phyloP scores from a whole-genome alignment of 2,113 vertebrate genomes.

The Gorsachius goisagi region DNA sequence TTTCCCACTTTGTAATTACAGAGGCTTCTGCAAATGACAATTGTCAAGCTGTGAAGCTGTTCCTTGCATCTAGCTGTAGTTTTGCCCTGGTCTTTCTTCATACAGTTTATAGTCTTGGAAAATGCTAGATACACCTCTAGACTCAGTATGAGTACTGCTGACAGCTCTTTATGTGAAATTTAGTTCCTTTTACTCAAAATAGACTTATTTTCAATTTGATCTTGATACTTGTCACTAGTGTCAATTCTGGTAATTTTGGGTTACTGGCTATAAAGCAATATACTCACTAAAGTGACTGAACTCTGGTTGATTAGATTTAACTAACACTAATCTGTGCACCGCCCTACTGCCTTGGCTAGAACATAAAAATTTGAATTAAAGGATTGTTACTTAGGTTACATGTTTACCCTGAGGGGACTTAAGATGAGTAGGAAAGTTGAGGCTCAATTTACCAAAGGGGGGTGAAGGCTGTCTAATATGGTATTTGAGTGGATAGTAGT shows the following conservation, averaged over 20 bases:
- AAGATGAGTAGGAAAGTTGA: background rate
- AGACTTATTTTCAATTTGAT: background rate
- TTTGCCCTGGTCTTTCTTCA: background rate
- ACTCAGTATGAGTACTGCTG: background rate
- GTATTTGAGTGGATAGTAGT: background rate
- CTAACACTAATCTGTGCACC: background rate
- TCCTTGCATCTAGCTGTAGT: background rate
- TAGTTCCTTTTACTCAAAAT: background rate
- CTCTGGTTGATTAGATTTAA: background rate
- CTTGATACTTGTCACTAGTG: background rate
- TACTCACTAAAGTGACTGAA: background rate
- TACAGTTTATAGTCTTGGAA: background rate
- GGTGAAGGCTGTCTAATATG: background rate
- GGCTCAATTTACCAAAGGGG: background rate
- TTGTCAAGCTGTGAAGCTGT: background rate
- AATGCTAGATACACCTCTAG: background rate
- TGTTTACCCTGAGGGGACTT: background rate
- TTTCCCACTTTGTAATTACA: background rate
- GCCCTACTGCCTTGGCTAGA: background rate
- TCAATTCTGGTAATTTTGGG: background rate
- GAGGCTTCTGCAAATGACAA: background rate
- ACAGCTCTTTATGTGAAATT: background rate
- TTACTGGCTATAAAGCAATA: background rate
- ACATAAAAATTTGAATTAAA: background rate
- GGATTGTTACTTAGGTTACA: background rate